Conservation (phyloP, 2,888 invertebrate genomes). For the Rhabditophanes sp. region DNA sequence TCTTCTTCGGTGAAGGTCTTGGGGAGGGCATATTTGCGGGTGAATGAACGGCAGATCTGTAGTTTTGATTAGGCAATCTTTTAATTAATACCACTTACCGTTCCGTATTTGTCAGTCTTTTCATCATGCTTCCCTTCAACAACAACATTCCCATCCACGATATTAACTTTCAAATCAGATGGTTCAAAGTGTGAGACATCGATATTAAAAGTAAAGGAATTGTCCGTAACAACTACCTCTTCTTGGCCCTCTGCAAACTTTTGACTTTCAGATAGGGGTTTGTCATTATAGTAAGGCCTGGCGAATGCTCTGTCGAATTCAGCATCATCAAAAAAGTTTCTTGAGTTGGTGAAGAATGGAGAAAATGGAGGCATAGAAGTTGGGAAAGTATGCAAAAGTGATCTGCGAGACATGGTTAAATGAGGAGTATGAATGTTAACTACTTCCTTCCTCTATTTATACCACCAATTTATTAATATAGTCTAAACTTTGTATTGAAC, state of each 20-base stretch:
- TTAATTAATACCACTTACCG: constrained; percentile 8
- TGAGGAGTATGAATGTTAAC: no score
- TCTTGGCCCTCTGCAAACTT: constrained; percentile 23
- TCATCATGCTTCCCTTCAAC: constrained; percentile 31
- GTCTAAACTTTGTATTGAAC: no score
- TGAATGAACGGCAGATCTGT: constrained; percentile 24
- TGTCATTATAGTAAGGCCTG: constrained; percentile 28
- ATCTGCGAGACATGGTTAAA: no score
- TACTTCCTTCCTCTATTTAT: no score
- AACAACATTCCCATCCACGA: constrained; percentile 25
- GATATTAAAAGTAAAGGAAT: constrained; percentile 20
- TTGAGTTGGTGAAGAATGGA: constrained; percentile 9
- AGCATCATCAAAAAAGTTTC: constrained; percentile 29
- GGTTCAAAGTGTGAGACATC: constrained; percentile 32
- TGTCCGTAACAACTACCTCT: constrained; percentile 22
- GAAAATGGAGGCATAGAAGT: constrained; percentile 3
- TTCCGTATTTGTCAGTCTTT: constrained; percentile 25
- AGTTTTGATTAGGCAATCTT: constrained; percentile 2
- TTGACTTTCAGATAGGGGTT: constrained; percentile 21
- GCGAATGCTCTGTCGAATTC: constrained; percentile 23
- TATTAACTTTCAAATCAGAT: constrained; percentile 30
- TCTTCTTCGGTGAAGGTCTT: constrained; percentile 22
- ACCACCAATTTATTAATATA: no score
- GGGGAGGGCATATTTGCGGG: constrained; percentile 27
- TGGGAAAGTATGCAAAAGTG: constrained; percentile 1